Percentiles rank a stretch among this genome's conserved stretches.
phyloP scores from a whole-genome alignment of 1,140 invertebrate genomes.

The Papilio dardanus region DNA sequence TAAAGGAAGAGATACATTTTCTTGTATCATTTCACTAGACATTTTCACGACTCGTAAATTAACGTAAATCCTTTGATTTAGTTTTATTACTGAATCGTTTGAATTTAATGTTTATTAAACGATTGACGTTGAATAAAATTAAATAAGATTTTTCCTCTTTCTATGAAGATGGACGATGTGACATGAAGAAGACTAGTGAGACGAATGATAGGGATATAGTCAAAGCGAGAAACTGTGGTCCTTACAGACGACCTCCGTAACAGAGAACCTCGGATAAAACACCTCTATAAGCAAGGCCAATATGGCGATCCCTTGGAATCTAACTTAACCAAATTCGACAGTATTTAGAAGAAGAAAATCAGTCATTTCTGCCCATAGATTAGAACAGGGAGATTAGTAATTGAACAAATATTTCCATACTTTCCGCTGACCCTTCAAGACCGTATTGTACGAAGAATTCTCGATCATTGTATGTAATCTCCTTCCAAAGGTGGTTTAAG shows the following conservation, averaged over 20 bases:
- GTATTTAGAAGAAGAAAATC: too few relatives aligned
- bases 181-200: too few relatives aligned
- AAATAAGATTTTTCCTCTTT: neutral
- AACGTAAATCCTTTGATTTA: constrained; percentile 9
- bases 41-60: constrained; percentile 16
- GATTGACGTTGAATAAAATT: neutral
- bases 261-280: too few relatives aligned
- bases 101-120: neutral
- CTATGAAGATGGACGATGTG: too few relatives aligned
- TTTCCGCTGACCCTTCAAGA: constrained; percentile 58
- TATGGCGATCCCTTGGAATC: too few relatives aligned
- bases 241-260: too few relatives aligned
- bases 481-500: constrained; percentile 81
- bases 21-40: constrained; percentile 9
- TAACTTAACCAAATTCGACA: too few relatives aligned
- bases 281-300: too few relatives aligned
- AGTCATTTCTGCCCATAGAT: too few relatives aligned
- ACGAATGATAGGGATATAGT: too few relatives aligned
- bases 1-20: neutral
- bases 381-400: too few relatives aligned
- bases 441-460: constrained; percentile 78
- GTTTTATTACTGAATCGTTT: neutral
- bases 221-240: too few relatives aligned
- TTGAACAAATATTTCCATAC: constrained; percentile 47
- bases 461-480: constrained; percentile 77